These are phyloP conservation scores for Crotalus horridus DNA, from an alignment of 2,113 vertebrate genomes.

Conservation along the genomic window DNA sequence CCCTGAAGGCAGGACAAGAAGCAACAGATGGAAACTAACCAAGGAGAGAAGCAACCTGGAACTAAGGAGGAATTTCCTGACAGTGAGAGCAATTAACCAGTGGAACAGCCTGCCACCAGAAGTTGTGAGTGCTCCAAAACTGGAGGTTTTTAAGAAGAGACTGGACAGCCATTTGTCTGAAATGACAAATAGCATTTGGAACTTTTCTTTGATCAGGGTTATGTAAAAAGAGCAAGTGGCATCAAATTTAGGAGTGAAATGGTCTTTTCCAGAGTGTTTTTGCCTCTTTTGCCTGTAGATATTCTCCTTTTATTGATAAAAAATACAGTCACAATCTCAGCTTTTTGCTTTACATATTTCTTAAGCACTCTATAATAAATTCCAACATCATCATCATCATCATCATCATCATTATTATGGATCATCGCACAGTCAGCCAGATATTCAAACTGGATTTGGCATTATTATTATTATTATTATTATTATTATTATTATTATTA, in stretches of 20 bases:
- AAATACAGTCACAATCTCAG: background rate
- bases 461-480: no score
- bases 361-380: no score
- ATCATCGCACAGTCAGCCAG: no score
- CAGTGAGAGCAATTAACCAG: background rate
- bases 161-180: background rate
- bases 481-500: no score
- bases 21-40: background rate
- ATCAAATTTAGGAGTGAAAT: no score
- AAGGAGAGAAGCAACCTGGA: background rate
- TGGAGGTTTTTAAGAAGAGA: background rate
- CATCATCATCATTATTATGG: no score
- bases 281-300: background rate
- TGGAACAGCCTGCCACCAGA: background rate
- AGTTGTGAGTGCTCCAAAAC: background rate
- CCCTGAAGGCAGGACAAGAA: background rate
- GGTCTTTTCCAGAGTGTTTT: no score
- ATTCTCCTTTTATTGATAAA: background rate
- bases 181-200: background rate
- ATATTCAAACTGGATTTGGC: no score
- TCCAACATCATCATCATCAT: no score
- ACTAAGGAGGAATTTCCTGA: background rate
- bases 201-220: no score
- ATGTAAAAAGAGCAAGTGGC: no score
- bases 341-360: background rate